A percentile compares a stretch with the other conserved stretches of the same genome.
Evolutionary conservation across 2,113 vertebrate species (phyloP).

Genomic region (Sisor rabdophorus): DNA sequence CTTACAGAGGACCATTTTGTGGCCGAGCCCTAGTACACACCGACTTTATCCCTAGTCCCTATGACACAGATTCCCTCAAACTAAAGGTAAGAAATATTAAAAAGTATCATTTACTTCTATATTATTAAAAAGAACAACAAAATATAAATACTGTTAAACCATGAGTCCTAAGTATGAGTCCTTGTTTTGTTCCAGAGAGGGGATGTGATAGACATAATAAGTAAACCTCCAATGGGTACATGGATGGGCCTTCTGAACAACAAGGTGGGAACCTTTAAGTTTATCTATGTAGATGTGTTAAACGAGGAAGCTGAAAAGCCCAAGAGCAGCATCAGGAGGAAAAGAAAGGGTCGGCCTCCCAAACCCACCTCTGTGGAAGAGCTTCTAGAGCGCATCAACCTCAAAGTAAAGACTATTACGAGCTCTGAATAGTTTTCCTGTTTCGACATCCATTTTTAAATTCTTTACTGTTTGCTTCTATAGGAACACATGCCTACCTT

Average conservation of each 20-base stretch:
- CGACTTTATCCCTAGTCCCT: constrained; percentile 93
- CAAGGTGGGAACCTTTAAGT: constrained; percentile 97
- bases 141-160: neutral
- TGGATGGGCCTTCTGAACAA: constrained; percentile 97
- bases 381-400: constrained; percentile 88
- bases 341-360: constrained; percentile 79
- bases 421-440: neutral
- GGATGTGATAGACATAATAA: constrained; percentile 95
- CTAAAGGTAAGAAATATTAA: constrained; percentile 78
- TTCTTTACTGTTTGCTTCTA: neutral
- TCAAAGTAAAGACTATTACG: constrained; percentile 73
- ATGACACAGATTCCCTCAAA: constrained; percentile 94
- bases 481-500: constrained; percentile 97
- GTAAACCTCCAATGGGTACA: constrained; percentile 96
- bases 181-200: constrained; percentile 73
- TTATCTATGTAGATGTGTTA: constrained; percentile 93
- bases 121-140: neutral
- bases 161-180: neutral
- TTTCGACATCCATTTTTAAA: neutral
- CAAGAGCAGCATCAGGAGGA: constrained; percentile 77
- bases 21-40: constrained; percentile 91
- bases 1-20: constrained; percentile 91
- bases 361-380: constrained; percentile 95
- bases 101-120: neutral
- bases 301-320: constrained; percentile 86